These are phyloP conservation scores for Tachystola acroxantha DNA, from an alignment of 2,888 invertebrate species.

Conservation along the genomic window DNA sequence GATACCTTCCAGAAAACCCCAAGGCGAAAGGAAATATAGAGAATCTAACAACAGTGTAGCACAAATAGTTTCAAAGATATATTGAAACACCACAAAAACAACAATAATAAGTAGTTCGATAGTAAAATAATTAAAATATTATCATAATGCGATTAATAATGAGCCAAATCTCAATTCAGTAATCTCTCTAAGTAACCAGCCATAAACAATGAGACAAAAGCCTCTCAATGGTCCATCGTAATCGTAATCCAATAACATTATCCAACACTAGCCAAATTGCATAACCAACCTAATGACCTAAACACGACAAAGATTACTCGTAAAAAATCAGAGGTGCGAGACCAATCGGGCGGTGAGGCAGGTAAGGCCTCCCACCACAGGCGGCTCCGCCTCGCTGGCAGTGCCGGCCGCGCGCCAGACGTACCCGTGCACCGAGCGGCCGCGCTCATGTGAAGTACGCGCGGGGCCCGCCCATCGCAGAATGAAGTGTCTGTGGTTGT, in stretches of 20 bases:
- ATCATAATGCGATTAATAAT: too few relatives aligned
- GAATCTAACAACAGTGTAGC: too few relatives aligned
- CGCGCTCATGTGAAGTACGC: slow-evolving; percentile 58
- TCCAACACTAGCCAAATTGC: slow-evolving; percentile 29
- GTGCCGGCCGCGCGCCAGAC: slow-evolving; percentile 42
- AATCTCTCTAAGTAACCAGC: too few relatives aligned
- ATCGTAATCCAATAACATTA: slow-evolving; percentile 20
- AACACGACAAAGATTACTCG: slow-evolving; percentile 35
- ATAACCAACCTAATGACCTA: slow-evolving; percentile 56
- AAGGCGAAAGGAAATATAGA: too few relatives aligned
- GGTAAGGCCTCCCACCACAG: slow-evolving; percentile 66
- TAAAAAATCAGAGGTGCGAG: slow-evolving; percentile 49
- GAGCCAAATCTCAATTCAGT: background rate
- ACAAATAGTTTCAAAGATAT: too few relatives aligned
- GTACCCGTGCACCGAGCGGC: slow-evolving; percentile 53
- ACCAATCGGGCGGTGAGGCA: slow-evolving; percentile 62
- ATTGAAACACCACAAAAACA: too few relatives aligned
- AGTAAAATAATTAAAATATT: too few relatives aligned
- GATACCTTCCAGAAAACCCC: too few relatives aligned
- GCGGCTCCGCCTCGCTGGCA: slow-evolving; percentile 57
- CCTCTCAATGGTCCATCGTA: slow-evolving; percentile 3
- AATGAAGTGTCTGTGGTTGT: slow-evolving; percentile 76
- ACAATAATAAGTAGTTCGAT: too few relatives aligned
- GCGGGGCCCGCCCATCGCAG: slow-evolving; percentile 61
- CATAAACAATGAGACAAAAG: background rate